Base-by-base conservation (phyloP, 2,888 invertebrate genomes). In the Melieria crassipennis region DNA sequence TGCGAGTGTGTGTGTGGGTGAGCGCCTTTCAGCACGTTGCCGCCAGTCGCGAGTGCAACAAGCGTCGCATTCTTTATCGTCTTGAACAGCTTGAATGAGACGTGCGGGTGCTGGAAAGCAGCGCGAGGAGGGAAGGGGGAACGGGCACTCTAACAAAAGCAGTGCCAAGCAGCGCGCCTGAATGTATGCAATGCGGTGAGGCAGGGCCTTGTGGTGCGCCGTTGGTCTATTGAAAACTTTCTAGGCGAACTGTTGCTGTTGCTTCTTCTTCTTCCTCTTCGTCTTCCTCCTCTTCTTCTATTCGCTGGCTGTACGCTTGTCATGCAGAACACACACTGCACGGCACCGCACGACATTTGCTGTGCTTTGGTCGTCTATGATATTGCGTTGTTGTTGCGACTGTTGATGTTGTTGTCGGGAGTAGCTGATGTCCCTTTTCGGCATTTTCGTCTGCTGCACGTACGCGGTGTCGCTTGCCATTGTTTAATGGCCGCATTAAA, bases 401-500 rank as follows among this genome's bases (percentile, higher is more conserved):
- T 30, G 30, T 30, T 30, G 30, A 30, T 30, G 30, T 30, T 30
- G 30, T 30, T 30, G 30, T 30, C 30, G 30, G 30, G 30, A 30
- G 30, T 30, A 30, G 30, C 30, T 30, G 30, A 30, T 30, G 30
- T 30, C 30, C 30, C 30, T 30, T 30, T 30, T 30, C 30, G 30
- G 30, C 30, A 30, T 30, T 30, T 30, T 30, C 30, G 30, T 30
- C 30, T 30, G 30, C 30, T 30, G 30, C 30, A 30, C 62, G 56
- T 61, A 65, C 57, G 63, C 68, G 63, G 63, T 64, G 66, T 77
- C 79, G 75, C 76, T 75, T 80, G 82, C 79, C 77, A 79, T 82
- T 81, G 82, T 81, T 81, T 82, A 81, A 81, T 81, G 80, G 77
- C 76, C 78, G 77, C 78, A 81, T 82, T 81, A 81, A 82, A 81